These are phyloP conservation scores for Tridacna crocea DNA, from an alignment of 2,888 invertebrate genomes.

Conservation along the genomic window DNA sequence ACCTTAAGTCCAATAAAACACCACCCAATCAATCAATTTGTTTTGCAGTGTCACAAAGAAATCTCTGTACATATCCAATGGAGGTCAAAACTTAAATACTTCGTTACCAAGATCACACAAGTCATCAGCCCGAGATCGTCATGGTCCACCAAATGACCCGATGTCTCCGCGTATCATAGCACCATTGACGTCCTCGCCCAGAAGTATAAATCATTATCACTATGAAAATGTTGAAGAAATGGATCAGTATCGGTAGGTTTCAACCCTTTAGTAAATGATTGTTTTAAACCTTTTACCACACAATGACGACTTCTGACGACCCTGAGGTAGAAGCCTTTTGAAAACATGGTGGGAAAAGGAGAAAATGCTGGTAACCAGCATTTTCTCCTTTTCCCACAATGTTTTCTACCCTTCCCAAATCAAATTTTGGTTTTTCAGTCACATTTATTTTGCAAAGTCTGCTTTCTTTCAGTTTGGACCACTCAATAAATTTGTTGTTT, in stretches of 20 bases:
- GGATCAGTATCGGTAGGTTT: constrained; percentile 3
- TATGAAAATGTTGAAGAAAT: constrained; percentile 17
- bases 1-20: too few relatives aligned
- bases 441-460: too few relatives aligned
- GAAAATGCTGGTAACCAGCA: too few relatives aligned
- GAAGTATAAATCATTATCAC: constrained; percentile 23
- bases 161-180: constrained; percentile 1
- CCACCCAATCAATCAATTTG: neutral
- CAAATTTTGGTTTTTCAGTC: too few relatives aligned
- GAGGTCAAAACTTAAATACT: constrained; percentile 42
- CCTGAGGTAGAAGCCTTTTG: too few relatives aligned
- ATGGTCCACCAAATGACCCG: constrained; percentile 14
- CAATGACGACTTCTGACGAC: too few relatives aligned
- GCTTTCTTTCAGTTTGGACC: too few relatives aligned
- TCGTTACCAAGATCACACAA: constrained; percentile 29
- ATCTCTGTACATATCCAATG: constrained; percentile 52
- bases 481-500: too few relatives aligned
- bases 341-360: too few relatives aligned
- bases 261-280: neutral
- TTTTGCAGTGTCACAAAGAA: constrained; percentile 53
- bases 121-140: constrained; percentile 33
- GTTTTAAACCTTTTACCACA: too few relatives aligned
- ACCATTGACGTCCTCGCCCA: constrained; percentile 58
- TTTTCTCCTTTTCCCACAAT: too few relatives aligned
- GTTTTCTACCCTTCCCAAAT: too few relatives aligned